Base-by-base conservation (phyloP, 1,140 invertebrate genomes). In the Hypsibius dujardini region DNA sequence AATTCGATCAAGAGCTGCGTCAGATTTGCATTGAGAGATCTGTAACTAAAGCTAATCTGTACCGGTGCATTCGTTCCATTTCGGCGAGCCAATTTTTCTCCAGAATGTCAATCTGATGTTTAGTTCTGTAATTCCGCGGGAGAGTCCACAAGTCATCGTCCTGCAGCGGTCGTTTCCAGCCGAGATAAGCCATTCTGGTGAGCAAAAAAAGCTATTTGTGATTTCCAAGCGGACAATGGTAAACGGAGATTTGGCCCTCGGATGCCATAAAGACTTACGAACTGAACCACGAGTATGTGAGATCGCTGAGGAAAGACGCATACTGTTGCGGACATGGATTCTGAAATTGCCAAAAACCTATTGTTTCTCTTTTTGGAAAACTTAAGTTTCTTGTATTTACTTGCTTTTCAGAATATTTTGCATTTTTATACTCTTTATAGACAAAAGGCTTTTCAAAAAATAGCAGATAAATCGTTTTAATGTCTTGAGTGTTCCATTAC, bases 121-220 rank as follows among this genome's bases (percentile, higher is more conserved):
- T 42, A 3, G 62, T 67, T 12, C 12, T 3, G 69, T 74, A 72
- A 46, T 73, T 70, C 2, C 2, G 1, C 15, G 47, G 69, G 14
- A 74, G 40, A 12, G 71, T 59, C 70, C 70, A 74, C 45, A 74
- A 56, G 67, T 74, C 73, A 40, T 67, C 46, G 46, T 46, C 59
- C 3, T 28, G 47, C 45, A 74, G n/a, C 1, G 69, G 46, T 45
- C 71, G 47, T n/a, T 56, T 45, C 70, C 69, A 74, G 15, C 73
- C 73, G n/a, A 60, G 62, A 71, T 73, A 12, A 46, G 72, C 59
- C 46, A 71, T 72, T 28, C 71, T 73, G 71, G 59, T 46, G 62
- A 70, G 12, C 14, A 50, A 70, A 59, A n/a, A 50, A 28, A 28
- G 28, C 28, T 28, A 28, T 28, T 28, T 28, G 28, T 28, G 28